phyloP scores from a whole-genome alignment of 2,888 invertebrate genomes.

The Hyles lineata region DNA sequence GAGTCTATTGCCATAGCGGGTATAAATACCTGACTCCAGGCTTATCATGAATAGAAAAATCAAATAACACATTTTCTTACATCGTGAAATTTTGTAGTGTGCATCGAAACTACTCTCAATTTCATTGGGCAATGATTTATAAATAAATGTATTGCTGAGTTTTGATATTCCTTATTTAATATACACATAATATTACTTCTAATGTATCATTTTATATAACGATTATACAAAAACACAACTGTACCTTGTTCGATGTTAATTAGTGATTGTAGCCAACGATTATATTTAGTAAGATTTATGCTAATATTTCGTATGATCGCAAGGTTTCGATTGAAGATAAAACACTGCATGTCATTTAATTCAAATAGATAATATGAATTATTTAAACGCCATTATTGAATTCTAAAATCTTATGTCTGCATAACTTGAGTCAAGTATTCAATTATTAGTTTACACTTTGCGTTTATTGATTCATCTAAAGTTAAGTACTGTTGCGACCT shows the following conservation, averaged over 20 bases:
- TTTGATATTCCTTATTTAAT: too few relatives aligned
- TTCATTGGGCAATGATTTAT: too few relatives aligned
- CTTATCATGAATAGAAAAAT: too few relatives aligned
- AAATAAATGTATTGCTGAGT: too few relatives aligned
- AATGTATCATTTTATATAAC: slow-evolving; percentile 8
- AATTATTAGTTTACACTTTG: not conserved
- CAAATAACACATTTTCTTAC: too few relatives aligned
- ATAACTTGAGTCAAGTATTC: not conserved
- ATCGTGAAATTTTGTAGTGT: too few relatives aligned
- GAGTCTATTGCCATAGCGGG: too few relatives aligned
- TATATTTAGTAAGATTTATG: slow-evolving; percentile 9
- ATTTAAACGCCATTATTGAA: not conserved
- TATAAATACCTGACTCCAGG: too few relatives aligned
- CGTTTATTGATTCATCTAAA: not conserved
- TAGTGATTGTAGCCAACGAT: slow-evolving; percentile 15
- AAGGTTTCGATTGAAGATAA: slow-evolving; percentile 18
- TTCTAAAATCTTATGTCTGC: not conserved
- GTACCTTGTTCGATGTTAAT: slow-evolving; percentile 26
- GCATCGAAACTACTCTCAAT: too few relatives aligned
- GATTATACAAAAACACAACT: slow-evolving; percentile 1
- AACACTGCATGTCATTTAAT: slow-evolving; percentile 1
- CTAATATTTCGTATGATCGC: not conserved
- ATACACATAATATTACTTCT: not conserved
- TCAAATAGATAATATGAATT: slow-evolving; percentile 7
- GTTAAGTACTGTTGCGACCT: not conserved